Evolutionary conservation across 2,888 invertebrate species (phyloP), one percentile per base, ranked within the genome.

Genomic region (Tetropium fuscum): DNA sequence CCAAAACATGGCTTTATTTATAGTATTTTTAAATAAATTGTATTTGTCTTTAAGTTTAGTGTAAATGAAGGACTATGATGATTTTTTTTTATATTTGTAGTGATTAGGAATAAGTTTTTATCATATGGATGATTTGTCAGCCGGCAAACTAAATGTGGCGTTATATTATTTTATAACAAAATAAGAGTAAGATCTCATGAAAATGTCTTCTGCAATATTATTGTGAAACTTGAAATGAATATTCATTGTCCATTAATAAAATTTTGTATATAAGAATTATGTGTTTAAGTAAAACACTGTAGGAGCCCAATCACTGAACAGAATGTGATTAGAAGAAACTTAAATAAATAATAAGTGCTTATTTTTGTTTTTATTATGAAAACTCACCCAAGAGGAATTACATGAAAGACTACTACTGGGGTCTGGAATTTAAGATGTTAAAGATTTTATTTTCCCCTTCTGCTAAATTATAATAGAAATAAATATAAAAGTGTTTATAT

Each of bases 1-100:
- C 41, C 48, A 59, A 18, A 54, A 55, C 34, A 58, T 34, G 53
- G 38, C 58, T 45, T 58, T 62, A 58, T 45, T 40, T 36, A 55
- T 53, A 63, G 60, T 61, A 61, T 60, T 61, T 57, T 53, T 53
- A 51, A 51, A 40, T n/a, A 40, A 51, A 16, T 22, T 51, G 51
- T 51, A 51, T 36, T 36, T 48, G 20, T 34, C 20, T 34, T 30
- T 51, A 40, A 51, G 51, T 40, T 51, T 51, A 40, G 36, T 51
- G 51, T 51, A 51, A 40, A 51, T 40, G 36, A n/a, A n/a, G n/a
- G 40, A 48, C 22, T 20, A 48, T 30, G 36, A 51, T 51, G 16
- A 27, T 40, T 51, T 51, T 51, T 40, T 45, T 51, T 40, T 25
- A 40, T 40, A 51, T 40, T 22, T 51, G 27, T 51, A 51, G 51